Evolutionary conservation across 1,140 invertebrate species (phyloP), one percentile per base, ranked within the genome.

Genomic region (Drosophila tani): DNA sequence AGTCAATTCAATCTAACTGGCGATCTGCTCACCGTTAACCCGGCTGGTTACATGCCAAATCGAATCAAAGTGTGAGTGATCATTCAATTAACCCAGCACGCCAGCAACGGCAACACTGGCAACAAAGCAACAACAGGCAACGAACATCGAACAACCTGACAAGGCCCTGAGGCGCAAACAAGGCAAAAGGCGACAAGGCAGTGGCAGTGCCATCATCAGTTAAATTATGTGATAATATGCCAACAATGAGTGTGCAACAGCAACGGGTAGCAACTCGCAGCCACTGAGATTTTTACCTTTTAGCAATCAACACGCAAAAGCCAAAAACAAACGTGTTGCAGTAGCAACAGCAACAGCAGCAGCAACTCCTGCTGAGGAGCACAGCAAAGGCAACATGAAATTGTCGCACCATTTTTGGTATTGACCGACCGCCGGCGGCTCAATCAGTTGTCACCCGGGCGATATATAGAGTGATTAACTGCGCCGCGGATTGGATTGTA

Each of bases 171-270:
- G 35, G 55, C 32, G 35, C 32, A 21, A 57, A 57, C 55, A 57
- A 41, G 38, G 47, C 55, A 49, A 64, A 82, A 81, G 79, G 64
- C 47, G 63, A 38, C 60, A 79, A 38, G 55, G 60, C 68, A 75
- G 67, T 47, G 68, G 68, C 68, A 62, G 80, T 87, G 77, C 77
- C 83, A 87, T 87, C 83, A 87, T 88, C 84, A 90, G 84, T 88
- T 90, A 88, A 88, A 88, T 88, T 90, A 88, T 88, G 84, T 88
- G 84, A 88, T 88, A 88, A 88, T 88, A 88, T 88, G 84, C 84
- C 84, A 88, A 90, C 84, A 88, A 88, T 88, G 84, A 88, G 84
- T 87, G 83, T 87, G 84, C 83, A 87, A 71, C 84, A 87, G 51
- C 75, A 75, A 29, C 27, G 27, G 27, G 62, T 67, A 68, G 43